Percentiles rank a stretch among this genome's conserved stretches.
Evolutionary conservation across 2,888 invertebrate genomes (phyloP).

Genomic region (Penaeus monodon): DNA sequence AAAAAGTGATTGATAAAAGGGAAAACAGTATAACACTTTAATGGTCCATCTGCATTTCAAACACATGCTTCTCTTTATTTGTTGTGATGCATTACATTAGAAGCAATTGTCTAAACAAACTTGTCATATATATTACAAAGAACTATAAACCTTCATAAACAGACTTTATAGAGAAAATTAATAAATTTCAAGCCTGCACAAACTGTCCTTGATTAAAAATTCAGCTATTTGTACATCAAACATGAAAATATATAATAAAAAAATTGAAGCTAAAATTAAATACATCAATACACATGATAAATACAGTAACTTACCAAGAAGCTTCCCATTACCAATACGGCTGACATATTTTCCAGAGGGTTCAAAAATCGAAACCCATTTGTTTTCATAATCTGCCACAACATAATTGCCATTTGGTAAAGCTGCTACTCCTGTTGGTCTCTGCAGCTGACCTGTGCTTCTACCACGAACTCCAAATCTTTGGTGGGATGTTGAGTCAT

Average conservation of each 20-base stretch:
- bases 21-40: too few relatives aligned
- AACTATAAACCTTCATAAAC: too few relatives aligned
- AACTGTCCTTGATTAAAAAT: too few relatives aligned
- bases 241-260: not conserved
- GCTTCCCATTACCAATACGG: constrained; percentile 71
- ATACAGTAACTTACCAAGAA: constrained; percentile 68
- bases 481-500: not conserved
- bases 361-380: constrained; percentile 72
- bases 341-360: constrained; percentile 72
- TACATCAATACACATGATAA: not conserved
- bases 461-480: constrained; percentile 71
- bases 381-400: constrained; percentile 74
- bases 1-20: too few relatives aligned
- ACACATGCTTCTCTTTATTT: too few relatives aligned
- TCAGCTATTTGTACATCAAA: too few relatives aligned
- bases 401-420: constrained; percentile 72
- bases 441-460: constrained; percentile 72
- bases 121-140: too few relatives aligned
- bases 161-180: too few relatives aligned
- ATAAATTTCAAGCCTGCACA: too few relatives aligned
- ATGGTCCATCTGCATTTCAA: too few relatives aligned
- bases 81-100: too few relatives aligned
- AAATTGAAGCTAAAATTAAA: not conserved
- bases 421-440: constrained; percentile 73
- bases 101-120: too few relatives aligned